Evolutionary conservation across 2,888 invertebrate genomes (phyloP), one percentile per base, ranked within the genome.

Genomic region (Diabrotica balteata): DNA sequence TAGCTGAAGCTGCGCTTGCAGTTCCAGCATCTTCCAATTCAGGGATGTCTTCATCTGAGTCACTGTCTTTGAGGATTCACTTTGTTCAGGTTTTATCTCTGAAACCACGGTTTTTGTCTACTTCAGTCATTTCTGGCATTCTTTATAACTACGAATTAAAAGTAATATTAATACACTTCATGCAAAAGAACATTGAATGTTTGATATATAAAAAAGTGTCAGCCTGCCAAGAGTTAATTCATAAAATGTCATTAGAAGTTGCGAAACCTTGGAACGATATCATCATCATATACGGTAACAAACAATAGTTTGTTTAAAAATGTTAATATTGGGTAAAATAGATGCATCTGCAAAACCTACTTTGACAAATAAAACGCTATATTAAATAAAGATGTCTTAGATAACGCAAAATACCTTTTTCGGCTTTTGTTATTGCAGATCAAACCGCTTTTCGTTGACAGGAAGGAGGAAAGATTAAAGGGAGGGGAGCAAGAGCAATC

Each of bases 111-210:
- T 90, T 80, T n/a, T 92, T 91, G 84, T 94, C 93, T 66, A 95
- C 86, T 88, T 95, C 95, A 46, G 94, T 94, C 73, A 94, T 87
- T 88, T 95, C 94, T 66, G 95, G 94, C 95, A 95, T 95, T 71
- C 68, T 76, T 50, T 71, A 32, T 32, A 32, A 32, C 32, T 32
- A 32, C 32, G 32, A 32, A 32, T 4, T 32, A 32, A 32, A 32
- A 32, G 4, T 4, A 0, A 32, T 32, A 32, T 32, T 32, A 32
- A 32, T 32, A 32, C 32, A 32, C 1, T 32, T 32, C 32, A 32
- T 32, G 32, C 32, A 32, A 32, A 32, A n/a, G 32, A 32, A 32
- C 4, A 32, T 32, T 5, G 32, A 32, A 32, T 32, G 32, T 32
- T 32, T 5, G 32, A 32, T 32, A 32, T 4, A 32, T 32, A 32